Percentiles rank a stretch among this genome's conserved stretches.
These are phyloP conservation scores for Apodemia mormo DNA, from an alignment of 2,888 invertebrate genomes.

Conservation along the genomic window DNA sequence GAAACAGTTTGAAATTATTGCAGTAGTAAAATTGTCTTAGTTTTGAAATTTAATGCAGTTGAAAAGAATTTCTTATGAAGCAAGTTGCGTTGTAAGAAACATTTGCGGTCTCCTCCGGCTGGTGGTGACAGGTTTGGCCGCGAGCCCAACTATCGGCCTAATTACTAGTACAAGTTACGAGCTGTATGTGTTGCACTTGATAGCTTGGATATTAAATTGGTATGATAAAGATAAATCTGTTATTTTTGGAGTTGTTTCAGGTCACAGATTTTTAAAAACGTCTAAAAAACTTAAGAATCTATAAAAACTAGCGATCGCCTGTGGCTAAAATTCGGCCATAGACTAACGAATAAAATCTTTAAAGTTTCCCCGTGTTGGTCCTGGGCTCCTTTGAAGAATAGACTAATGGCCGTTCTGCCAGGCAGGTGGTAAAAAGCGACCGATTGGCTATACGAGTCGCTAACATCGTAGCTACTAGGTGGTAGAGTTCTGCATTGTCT, in stretches of 20 bases:
- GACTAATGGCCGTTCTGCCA: too few species aligned
- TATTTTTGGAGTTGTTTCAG: background rate
- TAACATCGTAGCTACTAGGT: too few species aligned
- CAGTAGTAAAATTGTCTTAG: constrained; percentile 11
- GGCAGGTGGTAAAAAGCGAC: too few species aligned
- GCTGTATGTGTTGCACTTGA: constrained; percentile 22
- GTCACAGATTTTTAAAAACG: too few species aligned
- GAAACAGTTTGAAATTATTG: constrained; percentile 4
- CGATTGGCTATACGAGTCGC: too few species aligned
- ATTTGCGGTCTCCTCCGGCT: constrained; percentile 27
- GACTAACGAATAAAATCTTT: too few species aligned
- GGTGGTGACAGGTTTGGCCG: constrained; percentile 36
- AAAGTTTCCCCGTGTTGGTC: too few species aligned
- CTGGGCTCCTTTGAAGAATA: too few species aligned
- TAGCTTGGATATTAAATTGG: constrained; percentile 15
- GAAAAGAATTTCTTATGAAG: constrained; percentile 13
- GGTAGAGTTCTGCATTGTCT: too few species aligned
- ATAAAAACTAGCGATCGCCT: too few species aligned
- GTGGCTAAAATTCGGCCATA: too few species aligned
- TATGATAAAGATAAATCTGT: background rate
- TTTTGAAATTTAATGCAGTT: constrained; percentile 10
- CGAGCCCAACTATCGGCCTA: constrained; percentile 37
- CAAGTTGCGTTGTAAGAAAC: constrained; percentile 27
- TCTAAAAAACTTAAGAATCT: too few species aligned
- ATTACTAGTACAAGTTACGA: constrained; percentile 24